These are phyloP conservation scores for Neopipo cinnamomea DNA, from an alignment of 2,113 vertebrate genomes.

Conservation along the genomic window DNA sequence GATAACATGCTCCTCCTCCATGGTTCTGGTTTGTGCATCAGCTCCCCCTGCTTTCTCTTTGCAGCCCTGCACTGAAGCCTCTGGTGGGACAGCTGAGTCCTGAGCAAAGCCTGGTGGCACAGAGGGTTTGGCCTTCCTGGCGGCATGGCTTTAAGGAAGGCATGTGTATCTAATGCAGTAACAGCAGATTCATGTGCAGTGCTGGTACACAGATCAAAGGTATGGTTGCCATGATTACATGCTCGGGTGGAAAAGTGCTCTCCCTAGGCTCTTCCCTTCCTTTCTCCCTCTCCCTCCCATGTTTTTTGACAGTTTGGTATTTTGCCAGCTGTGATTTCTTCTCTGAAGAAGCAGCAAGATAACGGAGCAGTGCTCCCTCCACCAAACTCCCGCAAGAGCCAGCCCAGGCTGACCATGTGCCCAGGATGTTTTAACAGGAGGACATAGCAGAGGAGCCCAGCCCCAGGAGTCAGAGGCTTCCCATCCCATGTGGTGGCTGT, in stretches of 20 bases:
- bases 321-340: not conserved
- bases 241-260: not conserved
- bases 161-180: not conserved
- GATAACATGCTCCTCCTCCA: not conserved
- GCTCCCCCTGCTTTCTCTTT: not conserved
- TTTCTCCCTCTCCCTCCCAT: not conserved
- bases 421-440: not conserved
- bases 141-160: not conserved
- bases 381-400: not conserved
- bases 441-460: not conserved
- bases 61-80: not conserved
- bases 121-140: not conserved
- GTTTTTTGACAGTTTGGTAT: not conserved
- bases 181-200: not conserved
- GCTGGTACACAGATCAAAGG: not conserved
- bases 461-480: accelerated
- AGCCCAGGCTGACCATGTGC: accelerated
- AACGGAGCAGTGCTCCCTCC: accelerated
- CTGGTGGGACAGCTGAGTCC: not conserved
- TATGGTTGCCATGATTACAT: not conserved
- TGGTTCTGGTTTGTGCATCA: not conserved
- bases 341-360: not conserved
- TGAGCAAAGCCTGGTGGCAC: not conserved
- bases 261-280: not conserved
- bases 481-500: too few relatives aligned